Base-by-base conservation (phyloP, 2,888 invertebrate genomes). In the Callyntrura sp. region DNA sequence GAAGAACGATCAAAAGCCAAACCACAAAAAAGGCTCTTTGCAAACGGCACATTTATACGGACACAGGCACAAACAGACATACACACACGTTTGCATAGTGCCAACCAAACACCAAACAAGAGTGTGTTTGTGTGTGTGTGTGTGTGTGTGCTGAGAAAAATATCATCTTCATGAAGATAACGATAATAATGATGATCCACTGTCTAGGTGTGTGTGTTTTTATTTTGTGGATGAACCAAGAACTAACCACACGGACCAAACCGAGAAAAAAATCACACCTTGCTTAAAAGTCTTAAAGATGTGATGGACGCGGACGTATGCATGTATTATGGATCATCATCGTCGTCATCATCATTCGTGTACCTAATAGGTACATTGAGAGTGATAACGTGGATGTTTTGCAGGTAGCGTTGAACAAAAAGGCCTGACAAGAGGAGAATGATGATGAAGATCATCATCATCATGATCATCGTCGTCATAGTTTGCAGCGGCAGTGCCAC, bases 41-140 rank as follows among this genome's bases (percentile, higher is more conserved):
- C 17, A 70, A 70, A 43, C 70, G 81, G 45, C 35, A 70, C 70
- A 17, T 45, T 17, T 70, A n/a, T 25, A 57, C 35, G 35, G 35
- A 35, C 23, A 28, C 65, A 88, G 82, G 82, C 88, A 88, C 88
- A 87, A n/a, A 20, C 70, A 88, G 83, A 88, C 88, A 87, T 17
- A 20, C 70, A 88, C 88, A 88, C 88, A 88, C 88, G 88, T 88
- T 88, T 88, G 88, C 88, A 88, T 65, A 62, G 82, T 73, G 88
- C 88, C 88, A 88, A 78, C 73, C 83, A 23, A 76, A 84, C 84
- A 83, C 88, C 88, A 88, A 86, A 73, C 83, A 60, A 76, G 45
- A 20, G 17, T 17, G 17, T 35, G 6, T 35, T 2, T 35, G 35
- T 35, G 35, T 35, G 35, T 35, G 35, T 35, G 35, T 35, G 35